Conservation (phyloP, 2,797 vertebrate genomes). For the Xenopus petersii region DNA sequence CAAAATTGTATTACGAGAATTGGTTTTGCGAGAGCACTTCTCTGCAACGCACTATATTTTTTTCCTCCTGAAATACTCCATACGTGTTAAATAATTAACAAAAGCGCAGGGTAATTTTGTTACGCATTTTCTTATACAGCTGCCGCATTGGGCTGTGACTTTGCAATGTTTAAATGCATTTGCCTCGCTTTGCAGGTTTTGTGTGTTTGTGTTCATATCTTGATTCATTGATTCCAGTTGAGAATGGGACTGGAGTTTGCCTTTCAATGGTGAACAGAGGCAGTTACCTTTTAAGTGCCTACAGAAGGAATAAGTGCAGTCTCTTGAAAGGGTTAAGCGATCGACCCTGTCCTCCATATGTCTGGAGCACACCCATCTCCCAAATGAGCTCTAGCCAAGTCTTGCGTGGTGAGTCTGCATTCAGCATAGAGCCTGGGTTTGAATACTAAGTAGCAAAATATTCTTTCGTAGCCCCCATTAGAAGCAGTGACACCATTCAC, state of each 20-base stretch:
- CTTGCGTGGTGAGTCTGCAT: slow-evolving; percentile 42
- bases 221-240: slow-evolving; percentile 7
- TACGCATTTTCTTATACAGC: neutral
- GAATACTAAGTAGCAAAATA: slow-evolving; percentile 44
- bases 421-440: slow-evolving; percentile 43
- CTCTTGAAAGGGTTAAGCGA: slow-evolving; percentile 29
- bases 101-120: neutral
- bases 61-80: neutral
- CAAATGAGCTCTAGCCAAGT: slow-evolving; percentile 41
- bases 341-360: slow-evolving; percentile 37
- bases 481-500: slow-evolving; percentile 14
- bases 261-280: too few relatives aligned
- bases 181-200: neutral
- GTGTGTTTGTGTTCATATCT: neutral
- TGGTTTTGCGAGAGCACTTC: neutral
- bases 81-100: slow-evolving; percentile 2
- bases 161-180: slow-evolving; percentile 2
- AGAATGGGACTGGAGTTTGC: too few relatives aligned
- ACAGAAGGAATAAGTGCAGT: neutral
- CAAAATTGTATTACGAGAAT: neutral
- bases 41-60: neutral
- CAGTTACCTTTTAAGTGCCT: neutral
- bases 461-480: slow-evolving; percentile 25
- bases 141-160: slow-evolving; percentile 6
- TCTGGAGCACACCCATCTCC: slow-evolving; percentile 40